Evolutionary conservation across 2,888 invertebrate species (phyloP).

Genomic region (Noctua comes): DNA sequence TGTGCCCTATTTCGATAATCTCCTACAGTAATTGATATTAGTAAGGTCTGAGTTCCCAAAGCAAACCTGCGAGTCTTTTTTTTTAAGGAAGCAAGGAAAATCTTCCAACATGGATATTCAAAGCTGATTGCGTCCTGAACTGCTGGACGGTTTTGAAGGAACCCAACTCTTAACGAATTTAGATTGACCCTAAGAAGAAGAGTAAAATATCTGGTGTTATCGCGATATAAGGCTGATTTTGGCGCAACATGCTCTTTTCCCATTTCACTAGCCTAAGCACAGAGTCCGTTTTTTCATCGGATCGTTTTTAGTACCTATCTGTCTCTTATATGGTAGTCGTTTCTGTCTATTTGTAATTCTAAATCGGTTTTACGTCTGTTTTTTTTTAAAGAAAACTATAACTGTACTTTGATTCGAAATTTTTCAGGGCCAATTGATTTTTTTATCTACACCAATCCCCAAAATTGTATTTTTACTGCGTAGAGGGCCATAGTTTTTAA

Average conservation of each 20-base stretch:
- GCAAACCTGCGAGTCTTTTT: not conserved
- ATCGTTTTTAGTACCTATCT: not conserved
- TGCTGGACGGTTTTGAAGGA: not conserved
- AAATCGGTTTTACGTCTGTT: not conserved
- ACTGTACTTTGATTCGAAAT: not conserved
- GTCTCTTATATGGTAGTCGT: not conserved
- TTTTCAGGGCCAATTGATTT: constrained; percentile 19
- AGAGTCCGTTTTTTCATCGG: not conserved
- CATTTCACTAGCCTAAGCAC: not conserved
- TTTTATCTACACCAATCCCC: constrained; percentile 23
- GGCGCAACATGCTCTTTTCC: not conserved
- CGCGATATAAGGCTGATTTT: not conserved
- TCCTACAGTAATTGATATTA: not conserved
- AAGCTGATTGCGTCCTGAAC: not conserved
- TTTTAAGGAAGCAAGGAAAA: not conserved
- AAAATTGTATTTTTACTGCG: constrained; percentile 46
- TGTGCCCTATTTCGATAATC: no score
- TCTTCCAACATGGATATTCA: not conserved
- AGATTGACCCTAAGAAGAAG: not conserved
- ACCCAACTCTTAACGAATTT: not conserved
- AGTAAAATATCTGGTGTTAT: not conserved
- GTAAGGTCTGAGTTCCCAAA: not conserved
- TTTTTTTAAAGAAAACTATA: not conserved
- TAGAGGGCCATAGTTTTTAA: constrained; percentile 36
- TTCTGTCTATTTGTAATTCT: not conserved